phyloP scores from a whole-genome alignment of 2,113 vertebrate genomes.

The Ameiurus melas region DNA sequence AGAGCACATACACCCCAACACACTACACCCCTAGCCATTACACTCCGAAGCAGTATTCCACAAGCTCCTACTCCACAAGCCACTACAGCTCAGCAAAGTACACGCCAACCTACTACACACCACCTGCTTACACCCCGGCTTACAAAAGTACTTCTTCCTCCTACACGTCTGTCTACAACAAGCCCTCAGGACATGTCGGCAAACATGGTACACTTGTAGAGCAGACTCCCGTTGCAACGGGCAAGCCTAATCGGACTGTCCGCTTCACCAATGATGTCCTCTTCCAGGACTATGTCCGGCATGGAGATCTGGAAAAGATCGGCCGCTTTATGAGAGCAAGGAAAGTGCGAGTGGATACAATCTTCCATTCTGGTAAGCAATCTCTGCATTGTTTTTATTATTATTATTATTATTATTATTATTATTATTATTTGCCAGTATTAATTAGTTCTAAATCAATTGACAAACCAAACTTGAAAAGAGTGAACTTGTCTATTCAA shows the following conservation, averaged over 20 bases:
- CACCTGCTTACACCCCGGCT: slow-evolving; percentile 57
- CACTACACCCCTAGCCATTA: slow-evolving; percentile 63
- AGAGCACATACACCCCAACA: slow-evolving; percentile 53
- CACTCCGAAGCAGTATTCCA: slow-evolving; percentile 59
- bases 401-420: too few species aligned
- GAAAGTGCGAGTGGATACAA: slow-evolving; percentile 86
- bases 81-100: slow-evolving; percentile 52
- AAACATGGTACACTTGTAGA: slow-evolving; percentile 46
- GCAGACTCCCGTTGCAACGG: slow-evolving; percentile 40
- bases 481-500: background rate
- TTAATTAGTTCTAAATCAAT: background rate
- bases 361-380: slow-evolving; percentile 89
- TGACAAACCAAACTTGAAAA: background rate
- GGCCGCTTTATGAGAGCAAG: slow-evolving; percentile 89
- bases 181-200: slow-evolving; percentile 55
- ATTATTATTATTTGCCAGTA: background rate
- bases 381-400: background rate
- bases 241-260: slow-evolving; percentile 74
- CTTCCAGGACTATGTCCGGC: slow-evolving; percentile 89
- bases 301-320: slow-evolving; percentile 91
- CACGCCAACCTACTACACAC: slow-evolving; percentile 47
- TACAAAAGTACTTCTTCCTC: slow-evolving; percentile 62
- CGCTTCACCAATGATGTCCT: slow-evolving; percentile 89
- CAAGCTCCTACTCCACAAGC: slow-evolving; percentile 42
- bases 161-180: slow-evolving; percentile 62